These are phyloP conservation scores for Toxotes chatareus DNA, from an alignment of 2,113 vertebrate species.

Conservation along the genomic window DNA sequence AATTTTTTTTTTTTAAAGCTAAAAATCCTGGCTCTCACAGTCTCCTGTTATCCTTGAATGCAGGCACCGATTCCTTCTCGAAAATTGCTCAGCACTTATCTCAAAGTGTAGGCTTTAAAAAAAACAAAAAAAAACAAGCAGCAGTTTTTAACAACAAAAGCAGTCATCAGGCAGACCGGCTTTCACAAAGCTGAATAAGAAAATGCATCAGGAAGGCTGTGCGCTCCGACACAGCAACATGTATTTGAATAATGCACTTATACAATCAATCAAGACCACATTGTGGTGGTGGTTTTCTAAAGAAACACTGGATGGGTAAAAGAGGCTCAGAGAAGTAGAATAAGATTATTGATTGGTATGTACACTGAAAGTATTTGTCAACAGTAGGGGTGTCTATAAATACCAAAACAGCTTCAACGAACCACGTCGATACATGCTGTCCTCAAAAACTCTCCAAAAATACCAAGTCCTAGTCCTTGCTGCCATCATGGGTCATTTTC, in stretches of 20 bases:
- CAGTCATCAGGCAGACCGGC: slow-evolving; percentile 29
- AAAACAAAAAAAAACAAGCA: slow-evolving; percentile 20
- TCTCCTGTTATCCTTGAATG: slow-evolving; percentile 45
- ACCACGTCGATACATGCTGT: neutral
- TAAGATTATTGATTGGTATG: slow-evolving; percentile 11
- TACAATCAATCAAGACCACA: slow-evolving; percentile 24
- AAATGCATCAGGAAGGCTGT: slow-evolving; percentile 31
- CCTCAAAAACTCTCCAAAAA: neutral
- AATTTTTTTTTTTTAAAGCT: slow-evolving; percentile 11
- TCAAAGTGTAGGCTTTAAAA: slow-evolving; percentile 38
- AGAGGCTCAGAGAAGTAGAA: slow-evolving; percentile 1
- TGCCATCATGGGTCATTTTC: neutral
- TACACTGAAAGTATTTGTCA: slow-evolving; percentile 22
- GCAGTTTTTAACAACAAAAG: slow-evolving; percentile 41
- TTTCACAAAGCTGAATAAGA: slow-evolving; percentile 34
- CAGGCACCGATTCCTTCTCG: slow-evolving; percentile 5
- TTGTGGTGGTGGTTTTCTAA: slow-evolving; percentile 16
- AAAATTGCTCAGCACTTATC: slow-evolving; percentile 57
- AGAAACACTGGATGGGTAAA: neutral
- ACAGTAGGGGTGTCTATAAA: neutral
- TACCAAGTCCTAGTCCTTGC: neutral
- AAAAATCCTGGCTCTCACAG: neutral
- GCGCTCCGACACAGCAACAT: neutral
- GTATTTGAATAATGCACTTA: slow-evolving; percentile 28
- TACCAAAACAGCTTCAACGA: neutral